A percentile compares a stretch with the other conserved stretches of the same genome.
These are phyloP conservation scores for Diogma glabrata DNA, from an alignment of 2,888 invertebrate genomes.

Conservation along the genomic window DNA sequence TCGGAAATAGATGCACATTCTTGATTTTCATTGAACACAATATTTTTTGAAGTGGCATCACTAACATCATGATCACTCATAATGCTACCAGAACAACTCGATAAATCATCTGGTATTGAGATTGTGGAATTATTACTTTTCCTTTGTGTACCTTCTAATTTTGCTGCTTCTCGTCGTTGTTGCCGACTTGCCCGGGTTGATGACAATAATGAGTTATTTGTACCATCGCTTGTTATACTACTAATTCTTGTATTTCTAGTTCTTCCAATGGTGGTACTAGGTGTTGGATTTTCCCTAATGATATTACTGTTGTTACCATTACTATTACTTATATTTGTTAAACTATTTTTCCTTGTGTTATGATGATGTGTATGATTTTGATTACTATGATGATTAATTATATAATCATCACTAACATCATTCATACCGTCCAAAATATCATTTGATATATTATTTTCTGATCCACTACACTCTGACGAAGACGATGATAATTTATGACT, in stretches of 20 bases:
- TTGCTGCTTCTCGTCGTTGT: constrained; percentile 33
- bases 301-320: background rate
- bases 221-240: constrained; percentile 8
- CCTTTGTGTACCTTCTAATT: constrained; percentile 24
- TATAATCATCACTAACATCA: constrained; percentile 3
- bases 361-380: constrained; percentile 11
- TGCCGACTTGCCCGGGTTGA: constrained; percentile 31
- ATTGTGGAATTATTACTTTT: constrained; percentile 26
- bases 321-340: constrained; percentile 5
- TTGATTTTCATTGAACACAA: constrained; percentile 36
- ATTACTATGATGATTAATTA: constrained; percentile 2
- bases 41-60: constrained; percentile 34
- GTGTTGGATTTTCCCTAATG: constrained; percentile 20
- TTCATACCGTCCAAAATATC: background rate
- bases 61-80: constrained; percentile 36
- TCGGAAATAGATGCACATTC: constrained; percentile 27
- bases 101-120: constrained; percentile 30
- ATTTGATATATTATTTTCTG: background rate
- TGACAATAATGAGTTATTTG: constrained; percentile 25
- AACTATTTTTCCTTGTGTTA: constrained; percentile 10
- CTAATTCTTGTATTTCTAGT: constrained; percentile 8
- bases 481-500: too few species aligned
- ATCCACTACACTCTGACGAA: too few species aligned
- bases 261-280: constrained; percentile 26
- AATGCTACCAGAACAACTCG: constrained; percentile 38